phyloP scores from a whole-genome alignment of 2,888 invertebrate species.

The Neoscelio sp. region DNA sequence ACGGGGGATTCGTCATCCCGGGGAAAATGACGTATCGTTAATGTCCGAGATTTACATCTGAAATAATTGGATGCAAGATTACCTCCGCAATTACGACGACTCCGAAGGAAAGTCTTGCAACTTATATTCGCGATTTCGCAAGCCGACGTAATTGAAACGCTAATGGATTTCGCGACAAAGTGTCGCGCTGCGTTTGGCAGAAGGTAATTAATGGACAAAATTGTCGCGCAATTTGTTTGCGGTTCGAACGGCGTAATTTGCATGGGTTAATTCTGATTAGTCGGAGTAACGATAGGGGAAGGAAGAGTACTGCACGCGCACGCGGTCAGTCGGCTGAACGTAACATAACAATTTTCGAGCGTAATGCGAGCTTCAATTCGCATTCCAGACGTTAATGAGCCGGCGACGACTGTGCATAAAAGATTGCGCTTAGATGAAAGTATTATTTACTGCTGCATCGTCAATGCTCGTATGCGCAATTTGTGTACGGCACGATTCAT shows the following conservation, averaged over 20 bases:
- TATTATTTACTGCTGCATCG: conserved; percentile 61
- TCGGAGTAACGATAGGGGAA: conserved; percentile 19
- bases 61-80: conserved; percentile 1
- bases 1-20: conserved; percentile 3
- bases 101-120: conserved; percentile 1
- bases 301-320: conserved; percentile 14
- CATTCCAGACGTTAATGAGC: conserved; percentile 68
- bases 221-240: conserved; percentile 37
- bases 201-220: conserved; percentile 28
- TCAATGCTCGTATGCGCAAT: conserved; percentile 41
- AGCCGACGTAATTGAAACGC: conserved; percentile 18
- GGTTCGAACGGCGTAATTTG: conserved; percentile 69
- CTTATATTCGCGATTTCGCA: conserved; percentile 21
- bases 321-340: conserved; percentile 53
- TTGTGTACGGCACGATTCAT: conserved; percentile 31
- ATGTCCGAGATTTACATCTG: not conserved
- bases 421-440: conserved; percentile 63
- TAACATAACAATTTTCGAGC: conserved; percentile 57
- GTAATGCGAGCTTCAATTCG: conserved; percentile 65
- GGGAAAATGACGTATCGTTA: conserved; percentile 4
- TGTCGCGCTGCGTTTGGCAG: conserved; percentile 1
- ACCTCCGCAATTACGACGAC: conserved; percentile 15
- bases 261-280: conserved; percentile 74
- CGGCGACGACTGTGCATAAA: conserved; percentile 60
- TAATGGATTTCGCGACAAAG: conserved; percentile 26